Conservation (phyloP, 2,797 vertebrate species). For the Poeciliopsis infans region DNA sequence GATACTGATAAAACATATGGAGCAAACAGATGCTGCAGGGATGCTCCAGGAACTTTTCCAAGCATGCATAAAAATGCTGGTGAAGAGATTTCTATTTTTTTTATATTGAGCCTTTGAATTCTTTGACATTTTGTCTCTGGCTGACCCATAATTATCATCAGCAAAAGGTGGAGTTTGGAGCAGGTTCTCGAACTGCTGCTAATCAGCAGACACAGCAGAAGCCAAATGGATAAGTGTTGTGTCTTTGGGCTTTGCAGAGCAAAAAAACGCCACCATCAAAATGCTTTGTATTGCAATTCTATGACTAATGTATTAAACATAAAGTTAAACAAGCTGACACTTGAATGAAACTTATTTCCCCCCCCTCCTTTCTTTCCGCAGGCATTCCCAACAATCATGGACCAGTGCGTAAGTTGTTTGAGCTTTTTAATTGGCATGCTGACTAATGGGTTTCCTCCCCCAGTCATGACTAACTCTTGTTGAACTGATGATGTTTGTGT, state of each 20-base stretch:
- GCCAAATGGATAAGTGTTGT: constrained; percentile 31
- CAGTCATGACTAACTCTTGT: constrained; percentile 40
- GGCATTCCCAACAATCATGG: constrained; percentile 94
- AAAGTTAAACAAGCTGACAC: not conserved
- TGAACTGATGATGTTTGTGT: constrained; percentile 46
- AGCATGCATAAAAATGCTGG: constrained; percentile 13
- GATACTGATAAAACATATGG: constrained; percentile 1
- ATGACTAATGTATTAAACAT: constrained; percentile 14
- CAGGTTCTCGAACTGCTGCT: constrained; percentile 26
- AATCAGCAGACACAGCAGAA: constrained; percentile 49
- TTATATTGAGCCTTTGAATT: constrained; percentile 29
- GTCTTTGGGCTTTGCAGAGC: constrained; percentile 17
- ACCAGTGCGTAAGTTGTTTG: constrained; percentile 91
- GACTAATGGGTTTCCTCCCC: constrained; percentile 41
- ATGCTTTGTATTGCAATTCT: not conserved
- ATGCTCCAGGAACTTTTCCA: constrained; percentile 16
- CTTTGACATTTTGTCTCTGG: constrained; percentile 50
- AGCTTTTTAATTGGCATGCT: constrained; percentile 57
- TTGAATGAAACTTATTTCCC: constrained; percentile 33
- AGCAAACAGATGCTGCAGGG: constrained; percentile 22
- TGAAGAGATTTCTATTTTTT: not conserved
- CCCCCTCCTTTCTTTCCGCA: constrained; percentile 69
- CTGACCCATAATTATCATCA: constrained; percentile 71
- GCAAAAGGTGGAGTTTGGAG: constrained; percentile 35
- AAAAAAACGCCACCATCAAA: constrained; percentile 5